phyloP scores from a whole-genome alignment of 1,140 invertebrate species.

The Bombus waltoni region DNA sequence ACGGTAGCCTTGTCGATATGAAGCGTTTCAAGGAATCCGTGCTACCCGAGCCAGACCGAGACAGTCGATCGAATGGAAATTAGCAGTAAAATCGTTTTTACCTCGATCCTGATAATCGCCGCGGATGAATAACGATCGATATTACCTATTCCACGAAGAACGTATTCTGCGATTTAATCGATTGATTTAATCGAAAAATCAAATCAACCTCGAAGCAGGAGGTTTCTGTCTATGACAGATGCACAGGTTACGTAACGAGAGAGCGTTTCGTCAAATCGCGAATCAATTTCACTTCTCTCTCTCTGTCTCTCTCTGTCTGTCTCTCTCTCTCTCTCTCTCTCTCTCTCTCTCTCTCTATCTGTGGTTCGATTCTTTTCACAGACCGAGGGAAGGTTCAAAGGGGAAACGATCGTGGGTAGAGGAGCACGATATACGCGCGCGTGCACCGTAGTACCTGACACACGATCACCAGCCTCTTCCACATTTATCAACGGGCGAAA shows the following conservation, averaged over 20 bases:
- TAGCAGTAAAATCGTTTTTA: conserved; percentile 16
- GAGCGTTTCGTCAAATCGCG: conserved; percentile 15
- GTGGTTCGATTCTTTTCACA: conserved; percentile 23
- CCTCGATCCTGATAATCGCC: conserved; percentile 13
- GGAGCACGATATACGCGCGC: conserved; percentile 41
- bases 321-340: no score
- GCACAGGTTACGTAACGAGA: not conserved
- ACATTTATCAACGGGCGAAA: conserved; percentile 67
- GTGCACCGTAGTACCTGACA: conserved; percentile 27
- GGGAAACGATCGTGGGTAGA: conserved; percentile 55
- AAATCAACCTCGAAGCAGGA: not conserved
- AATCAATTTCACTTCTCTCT: conserved; percentile 14
- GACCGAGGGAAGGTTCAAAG: conserved; percentile 36
- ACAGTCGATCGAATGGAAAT: conserved; percentile 19
- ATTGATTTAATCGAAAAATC: not conserved
- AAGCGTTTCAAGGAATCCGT: conserved; percentile 40
- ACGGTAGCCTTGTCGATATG: conserved; percentile 52
- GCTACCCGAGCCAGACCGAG: not conserved
- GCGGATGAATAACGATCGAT: not conserved
- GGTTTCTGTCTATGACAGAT: not conserved
- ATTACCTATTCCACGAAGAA: not conserved
- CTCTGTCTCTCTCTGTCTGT: no score
- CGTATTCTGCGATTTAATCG: no score
- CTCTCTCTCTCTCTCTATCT: no score
- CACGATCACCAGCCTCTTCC: conserved; percentile 57